Evolutionary conservation across 2,113 vertebrate genomes (phyloP).

Genomic region (Hystrix brachyura): DNA sequence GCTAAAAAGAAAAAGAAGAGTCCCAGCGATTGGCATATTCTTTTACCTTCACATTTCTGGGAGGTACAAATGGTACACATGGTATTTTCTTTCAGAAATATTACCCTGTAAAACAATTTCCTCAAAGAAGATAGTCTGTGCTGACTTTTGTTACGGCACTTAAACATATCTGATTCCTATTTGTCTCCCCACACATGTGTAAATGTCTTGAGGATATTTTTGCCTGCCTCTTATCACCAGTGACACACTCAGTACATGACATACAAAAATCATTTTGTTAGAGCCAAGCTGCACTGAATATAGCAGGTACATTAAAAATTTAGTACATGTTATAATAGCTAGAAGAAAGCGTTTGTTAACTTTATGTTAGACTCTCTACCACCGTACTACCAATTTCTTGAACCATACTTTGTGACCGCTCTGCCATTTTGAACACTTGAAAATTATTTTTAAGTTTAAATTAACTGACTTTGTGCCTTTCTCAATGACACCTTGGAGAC

Average conservation of each 20-base stretch:
- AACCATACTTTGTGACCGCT: constrained; percentile 34
- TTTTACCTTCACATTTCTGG: constrained; percentile 44
- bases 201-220: constrained; percentile 50
- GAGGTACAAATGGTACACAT: not conserved
- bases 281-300: not conserved
- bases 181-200: constrained; percentile 16
- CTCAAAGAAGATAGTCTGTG: not conserved
- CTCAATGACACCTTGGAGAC: not conserved
- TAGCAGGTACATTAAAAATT: constrained; percentile 4
- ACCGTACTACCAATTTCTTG: constrained; percentile 8
- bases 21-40: not conserved
- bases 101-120: not conserved
- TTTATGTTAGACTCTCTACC: not conserved
- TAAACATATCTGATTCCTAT: constrained; percentile 26
- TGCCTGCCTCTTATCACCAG: constrained; percentile 7
- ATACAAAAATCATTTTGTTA: not conserved
- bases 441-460: not conserved
- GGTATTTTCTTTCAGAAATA: constrained; percentile 32
- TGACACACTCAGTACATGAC: not conserved
- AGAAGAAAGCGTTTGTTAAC: constrained; percentile 25
- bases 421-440: constrained; percentile 24
- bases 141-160: constrained; percentile 20
- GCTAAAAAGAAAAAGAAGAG: not conserved
- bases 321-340: constrained; percentile 31
- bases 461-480: not conserved